phyloP scores from a whole-genome alignment of 2,113 vertebrate genomes.

The Sphyrna mokarran region DNA sequence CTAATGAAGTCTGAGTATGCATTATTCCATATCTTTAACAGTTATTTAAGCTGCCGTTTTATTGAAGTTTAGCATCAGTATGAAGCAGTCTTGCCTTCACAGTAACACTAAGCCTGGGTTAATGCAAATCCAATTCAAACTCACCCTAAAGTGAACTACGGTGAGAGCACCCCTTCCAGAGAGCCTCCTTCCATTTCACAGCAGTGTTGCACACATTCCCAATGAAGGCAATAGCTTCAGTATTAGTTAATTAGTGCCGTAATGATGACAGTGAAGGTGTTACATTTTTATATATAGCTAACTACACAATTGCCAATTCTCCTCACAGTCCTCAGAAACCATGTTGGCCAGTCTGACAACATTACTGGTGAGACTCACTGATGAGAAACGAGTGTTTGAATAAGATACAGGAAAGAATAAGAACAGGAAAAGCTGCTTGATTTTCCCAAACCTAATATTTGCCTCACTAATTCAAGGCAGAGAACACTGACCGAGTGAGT shows the following conservation, averaged over 20 bases:
- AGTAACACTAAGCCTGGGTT: background rate
- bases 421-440: background rate
- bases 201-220: background rate
- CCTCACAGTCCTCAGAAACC: background rate
- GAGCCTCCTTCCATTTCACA: background rate
- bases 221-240: background rate
- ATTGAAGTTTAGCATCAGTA: background rate
- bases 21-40: no score
- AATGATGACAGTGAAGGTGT: background rate
- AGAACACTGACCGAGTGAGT: background rate
- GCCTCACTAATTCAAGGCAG: background rate
- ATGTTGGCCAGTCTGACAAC: background rate
- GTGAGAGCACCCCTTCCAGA: background rate
- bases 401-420: background rate
- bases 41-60: background rate
- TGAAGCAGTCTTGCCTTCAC: background rate
- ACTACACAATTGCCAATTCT: background rate
- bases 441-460: background rate
- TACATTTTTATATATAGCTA: background rate
- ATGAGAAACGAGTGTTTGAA: background rate
- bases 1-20: no score
- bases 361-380: background rate
- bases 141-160: background rate
- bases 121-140: background rate
- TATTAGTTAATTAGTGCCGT: background rate